Evolutionary conservation across 2,113 vertebrate genomes (phyloP).

Genomic region (Hyperopisus bebe): DNA sequence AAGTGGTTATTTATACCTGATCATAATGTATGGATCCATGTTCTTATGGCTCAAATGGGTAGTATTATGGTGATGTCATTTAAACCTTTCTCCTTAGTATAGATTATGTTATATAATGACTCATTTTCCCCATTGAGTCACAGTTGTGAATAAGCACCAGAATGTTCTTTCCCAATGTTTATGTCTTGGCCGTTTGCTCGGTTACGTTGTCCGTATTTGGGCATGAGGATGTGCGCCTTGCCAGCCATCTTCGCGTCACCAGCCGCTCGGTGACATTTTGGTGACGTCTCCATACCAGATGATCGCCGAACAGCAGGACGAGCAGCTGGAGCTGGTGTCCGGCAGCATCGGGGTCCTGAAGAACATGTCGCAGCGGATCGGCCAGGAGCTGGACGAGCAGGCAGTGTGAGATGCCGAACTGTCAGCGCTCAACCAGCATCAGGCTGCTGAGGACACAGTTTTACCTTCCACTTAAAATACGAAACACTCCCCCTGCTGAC

Average conservation of each 20-base stretch:
- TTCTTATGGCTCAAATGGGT: neutral
- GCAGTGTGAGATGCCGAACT: conserved; percentile 72
- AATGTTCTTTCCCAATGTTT: neutral
- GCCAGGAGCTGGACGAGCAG: conserved; percentile 93
- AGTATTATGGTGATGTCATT: neutral
- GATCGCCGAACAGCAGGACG: conserved; percentile 90
- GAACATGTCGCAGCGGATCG: conserved; percentile 97
- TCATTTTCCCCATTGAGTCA: neutral
- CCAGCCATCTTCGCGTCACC: neutral
- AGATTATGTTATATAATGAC: neutral
- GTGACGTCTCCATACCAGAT: conserved; percentile 57
- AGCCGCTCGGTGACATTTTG: neutral
- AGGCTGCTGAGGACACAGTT: neutral
- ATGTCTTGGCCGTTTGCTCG: neutral
- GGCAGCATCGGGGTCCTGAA: conserved; percentile 95
- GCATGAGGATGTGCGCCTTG: neutral
- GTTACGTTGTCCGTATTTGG: neutral
- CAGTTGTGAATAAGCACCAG: neutral
- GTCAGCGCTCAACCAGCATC: neutral
- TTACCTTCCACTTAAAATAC: neutral
- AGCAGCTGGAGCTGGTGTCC: conserved; percentile 93
- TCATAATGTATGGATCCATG: neutral
- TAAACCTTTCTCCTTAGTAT: neutral
- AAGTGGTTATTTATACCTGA: neutral
- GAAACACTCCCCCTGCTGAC: neutral